Conservation (phyloP, 2,113 vertebrate species). For the Leptocoma aspasia region DNA sequence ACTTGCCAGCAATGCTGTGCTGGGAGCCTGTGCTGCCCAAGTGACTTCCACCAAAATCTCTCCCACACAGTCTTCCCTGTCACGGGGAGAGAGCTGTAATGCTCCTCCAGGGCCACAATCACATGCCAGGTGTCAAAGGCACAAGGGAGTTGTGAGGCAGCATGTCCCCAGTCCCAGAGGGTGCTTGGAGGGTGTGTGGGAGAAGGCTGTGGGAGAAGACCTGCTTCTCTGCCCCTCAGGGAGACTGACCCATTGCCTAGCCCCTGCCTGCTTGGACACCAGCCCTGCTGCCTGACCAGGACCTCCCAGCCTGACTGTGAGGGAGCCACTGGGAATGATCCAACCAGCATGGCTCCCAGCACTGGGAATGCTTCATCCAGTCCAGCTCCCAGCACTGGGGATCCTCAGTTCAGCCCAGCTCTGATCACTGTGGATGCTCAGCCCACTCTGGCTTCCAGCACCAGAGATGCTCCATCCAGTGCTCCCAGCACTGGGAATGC, state of each 20-base stretch:
- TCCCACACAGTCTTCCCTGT: neutral
- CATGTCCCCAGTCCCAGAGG: accelerated
- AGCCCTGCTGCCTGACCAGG: neutral
- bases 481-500: neutral
- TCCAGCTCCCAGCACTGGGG: neutral
- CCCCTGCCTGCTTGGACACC: neutral
- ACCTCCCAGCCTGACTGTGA: neutral
- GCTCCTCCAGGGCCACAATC: neutral
- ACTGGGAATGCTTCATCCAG: neutral
- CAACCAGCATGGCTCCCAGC: accelerated
- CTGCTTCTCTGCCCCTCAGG: neutral
- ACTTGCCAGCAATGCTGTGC: accelerated
- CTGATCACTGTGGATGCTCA: neutral
- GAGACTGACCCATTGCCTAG: neutral
- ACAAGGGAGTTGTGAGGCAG: neutral
- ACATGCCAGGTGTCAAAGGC: accelerated
- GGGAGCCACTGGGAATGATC: neutral
- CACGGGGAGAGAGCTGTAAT: accelerated
- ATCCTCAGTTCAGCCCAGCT: accelerated
- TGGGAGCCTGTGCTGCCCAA: neutral
- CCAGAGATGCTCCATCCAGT: neutral
- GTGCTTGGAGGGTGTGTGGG: neutral
- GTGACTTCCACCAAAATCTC: neutral
- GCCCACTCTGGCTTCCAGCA: neutral
- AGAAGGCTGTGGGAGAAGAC: neutral